Base-by-base conservation (phyloP, 2,888 invertebrate species). In the Dimorphilus gyrociliatus region DNA sequence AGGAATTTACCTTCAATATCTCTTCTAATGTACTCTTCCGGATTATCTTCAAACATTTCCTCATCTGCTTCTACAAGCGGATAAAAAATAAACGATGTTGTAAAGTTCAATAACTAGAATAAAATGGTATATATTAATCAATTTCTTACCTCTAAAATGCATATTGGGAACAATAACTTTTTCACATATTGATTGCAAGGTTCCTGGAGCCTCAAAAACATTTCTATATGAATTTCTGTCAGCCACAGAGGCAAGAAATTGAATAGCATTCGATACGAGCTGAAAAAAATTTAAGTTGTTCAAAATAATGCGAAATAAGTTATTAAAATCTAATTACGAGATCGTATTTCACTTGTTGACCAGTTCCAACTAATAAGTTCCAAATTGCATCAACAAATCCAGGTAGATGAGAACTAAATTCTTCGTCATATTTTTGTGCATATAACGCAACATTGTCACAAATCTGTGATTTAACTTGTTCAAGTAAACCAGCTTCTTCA, bases 1-100 rank as follows among this genome's bases (percentile, higher is more conserved):
- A n/a, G n/a, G n/a, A n/a, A n/a, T n/a, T n/a, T 88, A 4, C 94
- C 94, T 67, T 97, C 97, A 39, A 99, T 85, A 64, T 97, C 97
- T 18, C 88, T 40, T 18, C 60, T 44, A 27, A 62, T 62, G 36
- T 62, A 62, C 36, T 99, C 97, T 52, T 97, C 90, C 0, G 97
- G 84, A 55, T 92, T 94, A 56, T 94, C 92, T 60, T 90, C 88
- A 64, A 97, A 97, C 25, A 90, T 60, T 60, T 97, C 97, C 61
- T 85, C 79, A 64, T 99, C 97, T 0, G 85, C 38, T 8, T 36
- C 50, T 46, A 21, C 21, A 21, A 8, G 8, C n/a, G 21, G 8
- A 21, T 8, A 10, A n/a, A 10, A n/a, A 21, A 21, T 21, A 10
- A 21, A 21, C n/a, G n/a, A 21, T 10, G 21, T 10, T 21, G 8